phyloP scores from a whole-genome alignment of 2,888 invertebrate species.

The Lissocephala sabroskyi region DNA sequence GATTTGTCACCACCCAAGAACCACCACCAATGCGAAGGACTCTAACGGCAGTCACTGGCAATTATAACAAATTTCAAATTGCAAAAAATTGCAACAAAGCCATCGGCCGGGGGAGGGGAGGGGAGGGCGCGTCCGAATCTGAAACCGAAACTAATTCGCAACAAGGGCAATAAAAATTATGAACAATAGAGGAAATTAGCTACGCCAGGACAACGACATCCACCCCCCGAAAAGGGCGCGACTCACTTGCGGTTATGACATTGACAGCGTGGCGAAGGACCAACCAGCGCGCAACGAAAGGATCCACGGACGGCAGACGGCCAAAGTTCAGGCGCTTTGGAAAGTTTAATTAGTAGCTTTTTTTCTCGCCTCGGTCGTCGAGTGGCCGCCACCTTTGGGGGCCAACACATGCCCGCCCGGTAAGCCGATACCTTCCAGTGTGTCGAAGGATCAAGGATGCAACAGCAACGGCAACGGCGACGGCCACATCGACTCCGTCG shows the following conservation, averaged over 20 bases:
- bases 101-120: conserved; percentile 7
- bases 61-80: conserved; percentile 50
- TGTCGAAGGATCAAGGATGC: conserved; percentile 29
- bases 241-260: conserved; percentile 42
- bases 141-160: conserved; percentile 69
- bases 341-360: conserved; percentile 60
- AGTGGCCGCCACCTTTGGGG: conserved; percentile 52
- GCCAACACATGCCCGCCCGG: conserved; percentile 36
- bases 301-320: no score
- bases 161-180: conserved; percentile 67
- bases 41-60: conserved; percentile 37
- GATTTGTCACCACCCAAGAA: no score
- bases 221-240: conserved; percentile 12
- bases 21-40: no score
- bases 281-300: conserved; percentile 58
- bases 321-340: no score
- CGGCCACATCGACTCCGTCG: conserved; percentile 31
- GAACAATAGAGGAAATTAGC: conserved; percentile 63
- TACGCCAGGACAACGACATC: conserved; percentile 30
- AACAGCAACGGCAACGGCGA: conserved; percentile 3
- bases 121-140: conserved; percentile 18
- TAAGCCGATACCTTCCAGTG: conserved; percentile 35
- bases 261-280: conserved; percentile 62
- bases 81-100: conserved; percentile 47
- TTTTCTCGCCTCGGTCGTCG: conserved; percentile 24